Evolutionary conservation across 37 sponge, comb jelly and placozoan genomes (phyloP).

Genomic region (Amphimedon queenslandica): DNA sequence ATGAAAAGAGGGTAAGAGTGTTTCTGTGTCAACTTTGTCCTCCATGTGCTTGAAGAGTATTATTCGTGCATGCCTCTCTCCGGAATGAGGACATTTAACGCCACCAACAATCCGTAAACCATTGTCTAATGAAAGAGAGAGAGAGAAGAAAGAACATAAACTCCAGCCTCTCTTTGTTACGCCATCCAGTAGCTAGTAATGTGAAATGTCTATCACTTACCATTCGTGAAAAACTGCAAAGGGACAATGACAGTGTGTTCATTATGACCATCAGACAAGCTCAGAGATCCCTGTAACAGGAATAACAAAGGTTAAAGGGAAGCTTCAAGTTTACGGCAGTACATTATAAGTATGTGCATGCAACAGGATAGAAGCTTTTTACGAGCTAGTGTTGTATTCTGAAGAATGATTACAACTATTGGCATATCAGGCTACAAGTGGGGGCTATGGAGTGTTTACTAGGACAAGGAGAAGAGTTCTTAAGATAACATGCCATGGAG

Average conservation of each 20-base stretch:
- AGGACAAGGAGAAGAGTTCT: too few relatives aligned
- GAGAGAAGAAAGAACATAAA: not conserved
- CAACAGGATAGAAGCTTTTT: too few relatives aligned
- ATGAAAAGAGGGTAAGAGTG: too few relatives aligned
- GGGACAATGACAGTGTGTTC: not conserved
- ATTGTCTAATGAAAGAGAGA: not conserved
- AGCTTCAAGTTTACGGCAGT: too few relatives aligned
- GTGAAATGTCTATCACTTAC: not conserved
- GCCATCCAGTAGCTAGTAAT: not conserved
- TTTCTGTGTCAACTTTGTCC: not conserved
- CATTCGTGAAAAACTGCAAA: not conserved
- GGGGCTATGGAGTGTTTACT: too few relatives aligned
- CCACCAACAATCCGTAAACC: conserved; percentile 42
- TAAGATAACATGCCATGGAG: too few relatives aligned
- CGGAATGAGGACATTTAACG: conserved; percentile 35
- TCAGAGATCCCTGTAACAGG: too few relatives aligned
- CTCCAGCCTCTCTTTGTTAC: not conserved
- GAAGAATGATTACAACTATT: too few relatives aligned
- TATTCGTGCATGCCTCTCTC: conserved; percentile 18
- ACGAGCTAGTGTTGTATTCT: too few relatives aligned
- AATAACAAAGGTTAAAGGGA: too few relatives aligned
- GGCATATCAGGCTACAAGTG: too few relatives aligned
- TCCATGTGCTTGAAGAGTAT: not conserved
- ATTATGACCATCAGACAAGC: not conserved
- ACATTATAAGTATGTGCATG: too few relatives aligned